phyloP scores from a whole-genome alignment of 2,113 vertebrate genomes.

The Scolopax mira region DNA sequence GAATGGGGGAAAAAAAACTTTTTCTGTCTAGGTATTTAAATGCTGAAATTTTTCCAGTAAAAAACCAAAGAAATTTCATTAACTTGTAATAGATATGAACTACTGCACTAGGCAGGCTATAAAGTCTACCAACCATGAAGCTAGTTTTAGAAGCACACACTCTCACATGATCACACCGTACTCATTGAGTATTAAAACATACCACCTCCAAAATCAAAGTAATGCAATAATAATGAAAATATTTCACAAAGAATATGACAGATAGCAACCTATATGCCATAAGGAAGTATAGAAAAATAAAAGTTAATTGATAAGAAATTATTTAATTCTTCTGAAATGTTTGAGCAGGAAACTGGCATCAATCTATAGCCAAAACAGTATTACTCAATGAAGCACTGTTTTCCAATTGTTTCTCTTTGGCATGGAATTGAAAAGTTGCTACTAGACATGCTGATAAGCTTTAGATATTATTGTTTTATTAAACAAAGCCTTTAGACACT shows the following conservation, averaged over 20 bases:
- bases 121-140: not conserved
- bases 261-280: not conserved
- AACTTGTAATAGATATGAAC: not conserved
- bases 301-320: not conserved
- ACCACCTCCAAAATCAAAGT: not conserved
- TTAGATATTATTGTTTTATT: not conserved
- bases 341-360: not conserved
- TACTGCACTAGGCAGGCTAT: not conserved
- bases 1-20: not conserved
- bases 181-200: not conserved
- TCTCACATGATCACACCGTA: not conserved
- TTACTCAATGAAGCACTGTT: not conserved
- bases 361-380: not conserved
- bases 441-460: not conserved
- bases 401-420: not conserved
- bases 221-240: not conserved
- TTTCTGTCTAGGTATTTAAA: not conserved
- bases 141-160: not conserved
- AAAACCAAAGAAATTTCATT: not conserved
- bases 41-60: not conserved
- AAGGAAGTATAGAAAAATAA: not conserved
- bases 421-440: not conserved
- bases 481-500: not conserved
- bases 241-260: not conserved
- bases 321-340: not conserved